Evolutionary conservation across 1,140 invertebrate genomes (phyloP).

Genomic region (Euwallacea fornicatus): DNA sequence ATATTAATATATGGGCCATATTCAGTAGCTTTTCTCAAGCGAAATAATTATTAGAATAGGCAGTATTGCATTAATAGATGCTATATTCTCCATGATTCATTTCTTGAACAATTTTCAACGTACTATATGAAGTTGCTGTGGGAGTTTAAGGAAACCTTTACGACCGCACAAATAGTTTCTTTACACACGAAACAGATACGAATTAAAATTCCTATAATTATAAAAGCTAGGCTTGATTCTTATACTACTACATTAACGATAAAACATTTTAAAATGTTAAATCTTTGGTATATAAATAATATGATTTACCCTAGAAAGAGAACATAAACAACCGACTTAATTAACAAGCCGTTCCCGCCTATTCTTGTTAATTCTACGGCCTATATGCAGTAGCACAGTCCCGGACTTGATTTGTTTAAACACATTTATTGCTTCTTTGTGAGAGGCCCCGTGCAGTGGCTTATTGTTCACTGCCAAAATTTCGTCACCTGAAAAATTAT

Average conservation of each 20-base stretch:
- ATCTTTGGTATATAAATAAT: conserved; percentile 33
- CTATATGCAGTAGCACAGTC: conserved; percentile 79
- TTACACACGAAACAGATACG: no score
- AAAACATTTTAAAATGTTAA: conserved; percentile 16
- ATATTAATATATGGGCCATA: no score
- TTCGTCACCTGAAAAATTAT: conserved; percentile 74
- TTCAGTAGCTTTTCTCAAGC: no score
- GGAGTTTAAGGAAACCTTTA: no score
- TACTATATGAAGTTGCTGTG: no score
- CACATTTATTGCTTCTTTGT: conserved; percentile 85
- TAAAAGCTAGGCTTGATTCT: no score
- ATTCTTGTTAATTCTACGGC: conserved; percentile 47
- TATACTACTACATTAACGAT: not conserved
- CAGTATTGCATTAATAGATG: no score
- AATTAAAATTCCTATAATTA: no score
- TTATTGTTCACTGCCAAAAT: conserved; percentile 88
- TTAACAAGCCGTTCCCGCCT: conserved; percentile 42
- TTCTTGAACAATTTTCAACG: no score
- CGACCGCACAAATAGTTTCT: no score
- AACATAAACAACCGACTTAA: conserved; percentile 13
- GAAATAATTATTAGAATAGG: no score
- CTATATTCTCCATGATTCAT: no score
- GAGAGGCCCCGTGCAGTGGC: conserved; percentile 82
- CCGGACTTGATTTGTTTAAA: conserved; percentile 90
- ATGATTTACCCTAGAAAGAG: conserved; percentile 1